Evolutionary conservation across 1,140 invertebrate genomes (phyloP), one percentile per base, ranked within the genome.

Genomic region (Babylonia areolata): DNA sequence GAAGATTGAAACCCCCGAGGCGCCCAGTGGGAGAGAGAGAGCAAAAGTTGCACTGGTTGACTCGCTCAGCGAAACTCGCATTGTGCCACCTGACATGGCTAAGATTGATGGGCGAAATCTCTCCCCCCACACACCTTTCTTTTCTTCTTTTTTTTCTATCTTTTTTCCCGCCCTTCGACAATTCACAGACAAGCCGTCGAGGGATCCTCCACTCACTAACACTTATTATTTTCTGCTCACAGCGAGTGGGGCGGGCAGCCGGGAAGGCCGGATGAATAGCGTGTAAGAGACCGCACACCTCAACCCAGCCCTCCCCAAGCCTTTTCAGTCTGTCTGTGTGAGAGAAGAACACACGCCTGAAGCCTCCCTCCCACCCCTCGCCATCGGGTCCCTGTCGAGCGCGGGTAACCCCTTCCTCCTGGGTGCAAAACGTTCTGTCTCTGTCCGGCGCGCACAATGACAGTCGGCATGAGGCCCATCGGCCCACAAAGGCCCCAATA

Each of bases 341-440:
- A 31, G 33, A 73, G 33, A 35, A 37, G 31, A 64, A 64, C 58
- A 64, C 58, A 64, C 58, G 58, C 58, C 28, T 64, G 15, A 64
- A 12, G 58, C 28, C 58, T 23, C 20, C 46, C 20, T n/a, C 46
- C 46, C 6, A 6, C 20, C 23, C 58, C 23, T 5, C 58, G 58
- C 58, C 58, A 51, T 51, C 58, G 15, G 58, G 12, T 6, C 20
- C 23, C 58, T 64, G 58, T 23, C 58, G 23, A 64, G 58, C 58
- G 58, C 58, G 58, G n/a, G 35, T 77, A 77, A 77, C 75, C 75
- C 75, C 75, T n/a, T 77, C 75, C 75, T 77, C 28, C 75, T 28
- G 3, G 20, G 75, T 77, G 75, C 75, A 77, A 77, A 77, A 17
- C 75, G 75, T 77, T 77, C 75, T 77, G 75, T 77, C 75, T 77